Base-by-base conservation (phyloP, 1,140 invertebrate species). In the Zaprionus nigranus region DNA sequence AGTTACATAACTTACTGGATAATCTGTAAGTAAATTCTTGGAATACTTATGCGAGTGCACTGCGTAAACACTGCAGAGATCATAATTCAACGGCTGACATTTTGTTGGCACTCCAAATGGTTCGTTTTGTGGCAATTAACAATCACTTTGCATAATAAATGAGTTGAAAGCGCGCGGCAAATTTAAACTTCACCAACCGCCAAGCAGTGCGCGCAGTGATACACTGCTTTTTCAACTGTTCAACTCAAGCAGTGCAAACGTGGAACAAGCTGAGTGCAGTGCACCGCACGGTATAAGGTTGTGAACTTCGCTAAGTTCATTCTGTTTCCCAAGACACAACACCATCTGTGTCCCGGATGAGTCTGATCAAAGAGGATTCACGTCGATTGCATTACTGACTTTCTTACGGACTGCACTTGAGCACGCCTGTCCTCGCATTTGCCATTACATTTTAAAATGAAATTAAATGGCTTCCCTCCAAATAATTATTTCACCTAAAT, bases 91-190 rank as follows among this genome's bases (percentile, higher is more conserved):
- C 4, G 20, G 9, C 12, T 56, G 64, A 60, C 64, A 68, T 56
- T 58, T 60, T 73, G 56, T 74, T 74, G 58, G 60, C 71, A 53
- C 58, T 5, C 28, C 24, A 53, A 66, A 24, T 68, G 67, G 54
- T 36, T 38, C 30, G 34, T 46, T 73, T 53, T 73, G 63, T 46
- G 24, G 20, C 43, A 59, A 53, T 51, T 59, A 59, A 54, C 57
- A 30, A 68, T 59, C 40, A 54, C 57, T 75, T 75, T 60, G 49
- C 71, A 61, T 60, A 74, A 36, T 61, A 74, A 74, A 68, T 74
- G 34, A 59, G 17, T 53, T 38, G 15, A 1, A 46, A 68, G 28
- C n/a, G 64, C 36, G 30, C 2, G 30, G 2, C 9, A 34, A 5
- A 49, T 12, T n/a, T 24, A 13, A 1, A 15, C 2, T 2, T 3